These are phyloP conservation scores for Dermolepida albohirtum DNA, from an alignment of 2,888 invertebrate species.

Conservation along the genomic window DNA sequence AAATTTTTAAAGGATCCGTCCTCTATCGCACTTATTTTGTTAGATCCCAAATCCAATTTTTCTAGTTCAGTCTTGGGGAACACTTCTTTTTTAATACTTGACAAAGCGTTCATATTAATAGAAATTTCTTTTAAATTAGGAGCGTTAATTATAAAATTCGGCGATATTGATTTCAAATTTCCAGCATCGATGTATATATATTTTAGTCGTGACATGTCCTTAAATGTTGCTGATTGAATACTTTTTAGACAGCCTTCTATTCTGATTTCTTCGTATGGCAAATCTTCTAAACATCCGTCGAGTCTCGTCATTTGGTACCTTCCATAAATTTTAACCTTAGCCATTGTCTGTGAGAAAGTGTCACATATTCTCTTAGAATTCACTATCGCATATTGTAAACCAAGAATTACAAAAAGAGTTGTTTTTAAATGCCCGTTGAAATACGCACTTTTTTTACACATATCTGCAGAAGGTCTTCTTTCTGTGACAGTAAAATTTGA, in stretches of 20 bases:
- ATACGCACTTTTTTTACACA: constrained; percentile 9
- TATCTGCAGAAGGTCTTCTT: constrained; percentile 21
- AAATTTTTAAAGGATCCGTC: constrained; percentile 18
- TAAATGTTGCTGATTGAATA: constrained; percentile 15
- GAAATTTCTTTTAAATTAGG: constrained; percentile 19
- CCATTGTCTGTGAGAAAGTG: constrained; percentile 12
- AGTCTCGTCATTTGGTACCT: background rate
- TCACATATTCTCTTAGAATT: background rate
- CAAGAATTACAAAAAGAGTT: background rate
- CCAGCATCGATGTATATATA: constrained; percentile 14
- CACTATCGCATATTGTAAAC: background rate
- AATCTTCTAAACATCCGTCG: constrained; percentile 9
- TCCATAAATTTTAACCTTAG: constrained; percentile 13
- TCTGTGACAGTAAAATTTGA: constrained; percentile 22
- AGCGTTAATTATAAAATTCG: constrained; percentile 24
- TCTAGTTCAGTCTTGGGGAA: constrained; percentile 14
- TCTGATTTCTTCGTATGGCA: constrained; percentile 21
- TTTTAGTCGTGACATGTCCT: constrained; percentile 12
- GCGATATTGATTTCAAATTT: constrained; percentile 18
- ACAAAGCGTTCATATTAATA: constrained; percentile 3
- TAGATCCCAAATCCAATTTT: constrained; percentile 23
- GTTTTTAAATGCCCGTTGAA: background rate
- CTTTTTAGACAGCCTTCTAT: constrained; percentile 4
- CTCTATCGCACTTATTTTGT: constrained; percentile 13
- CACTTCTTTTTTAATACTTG: background rate